Conservation (phyloP, 2,797 vertebrate species). For the Macrochelys suwanniensis region DNA sequence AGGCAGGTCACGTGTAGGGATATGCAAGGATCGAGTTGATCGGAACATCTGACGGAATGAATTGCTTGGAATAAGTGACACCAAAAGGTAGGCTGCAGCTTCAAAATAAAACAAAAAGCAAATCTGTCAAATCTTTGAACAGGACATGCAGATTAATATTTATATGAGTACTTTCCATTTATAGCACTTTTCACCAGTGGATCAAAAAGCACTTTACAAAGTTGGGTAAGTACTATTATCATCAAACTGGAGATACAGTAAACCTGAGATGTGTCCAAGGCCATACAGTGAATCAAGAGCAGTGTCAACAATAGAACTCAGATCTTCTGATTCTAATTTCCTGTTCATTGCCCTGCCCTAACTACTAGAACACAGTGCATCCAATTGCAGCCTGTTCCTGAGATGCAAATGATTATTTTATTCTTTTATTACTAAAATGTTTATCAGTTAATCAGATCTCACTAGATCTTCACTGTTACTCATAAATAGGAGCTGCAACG, state of each 20-base stretch:
- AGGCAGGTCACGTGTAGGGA: slow-evolving; percentile 95
- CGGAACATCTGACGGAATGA: slow-evolving; percentile 99
- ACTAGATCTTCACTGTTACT: background rate
- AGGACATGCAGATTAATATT: slow-evolving; percentile 19
- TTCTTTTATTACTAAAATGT: background rate
- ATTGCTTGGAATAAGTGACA: slow-evolving; percentile 99
- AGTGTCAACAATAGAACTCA: background rate
- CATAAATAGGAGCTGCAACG: background rate
- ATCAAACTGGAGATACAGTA: background rate
- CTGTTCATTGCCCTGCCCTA: background rate
- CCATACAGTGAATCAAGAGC: background rate
- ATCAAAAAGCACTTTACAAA: background rate
- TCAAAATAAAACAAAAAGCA: slow-evolving; percentile 71
- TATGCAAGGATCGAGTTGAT: slow-evolving; percentile 96
- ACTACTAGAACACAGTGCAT: background rate
- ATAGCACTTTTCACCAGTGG: background rate
- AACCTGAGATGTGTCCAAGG: accelerated
- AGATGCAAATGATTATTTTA: background rate
- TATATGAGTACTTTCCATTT: background rate
- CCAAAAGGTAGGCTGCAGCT: slow-evolving; percentile 98
- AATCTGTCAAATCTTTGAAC: slow-evolving; percentile 37
- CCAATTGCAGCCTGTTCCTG: background rate
- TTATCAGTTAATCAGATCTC: background rate
- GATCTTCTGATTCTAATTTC: background rate
- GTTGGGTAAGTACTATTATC: background rate